These are phyloP conservation scores for Sebastes kiyomatsui DNA, from an alignment of 2,797 vertebrate genomes.

Conservation along the genomic window DNA sequence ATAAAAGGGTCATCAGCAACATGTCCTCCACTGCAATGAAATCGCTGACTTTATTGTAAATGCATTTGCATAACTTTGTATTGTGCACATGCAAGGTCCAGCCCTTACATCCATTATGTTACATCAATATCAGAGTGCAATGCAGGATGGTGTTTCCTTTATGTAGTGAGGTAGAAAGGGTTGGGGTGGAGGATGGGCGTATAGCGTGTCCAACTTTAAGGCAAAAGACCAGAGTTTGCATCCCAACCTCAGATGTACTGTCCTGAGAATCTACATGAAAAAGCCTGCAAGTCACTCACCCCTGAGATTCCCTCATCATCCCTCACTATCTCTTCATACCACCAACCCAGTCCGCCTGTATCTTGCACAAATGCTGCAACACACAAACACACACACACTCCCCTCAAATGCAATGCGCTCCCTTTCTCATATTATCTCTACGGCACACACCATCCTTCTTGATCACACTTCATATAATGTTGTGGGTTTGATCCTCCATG, in stretches of 20 bases:
- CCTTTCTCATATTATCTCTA: not conserved
- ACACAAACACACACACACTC: not conserved
- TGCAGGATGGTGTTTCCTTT: not conserved
- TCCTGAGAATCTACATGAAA: not conserved
- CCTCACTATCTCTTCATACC: conserved; percentile 19
- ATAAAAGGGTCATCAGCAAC: not conserved
- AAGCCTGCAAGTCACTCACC: conserved; percentile 25
- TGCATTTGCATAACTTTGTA: not conserved
- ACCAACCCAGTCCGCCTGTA: conserved; percentile 11
- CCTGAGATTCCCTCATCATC: conserved; percentile 1
- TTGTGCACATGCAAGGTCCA: not conserved
- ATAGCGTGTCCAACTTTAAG: not conserved
- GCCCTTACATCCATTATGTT: not conserved
- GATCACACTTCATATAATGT: conserved; percentile 10
- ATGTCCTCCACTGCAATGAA: not conserved
- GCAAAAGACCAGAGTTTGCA: not conserved
- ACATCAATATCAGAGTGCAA: not conserved
- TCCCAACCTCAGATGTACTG: not conserved
- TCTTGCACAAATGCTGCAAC: conserved; percentile 29
- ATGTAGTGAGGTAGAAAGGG: not conserved
- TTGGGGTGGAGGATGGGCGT: not conserved
- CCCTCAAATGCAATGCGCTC: conserved; percentile 1
- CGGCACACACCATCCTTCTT: not conserved
- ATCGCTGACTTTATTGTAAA: not conserved
- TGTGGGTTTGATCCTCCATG: conserved; percentile 26